A percentile compares a stretch with the other conserved stretches of the same genome.
Conservation (phyloP, 2,888 invertebrate genomes). For the Plagiodera versicolora region DNA sequence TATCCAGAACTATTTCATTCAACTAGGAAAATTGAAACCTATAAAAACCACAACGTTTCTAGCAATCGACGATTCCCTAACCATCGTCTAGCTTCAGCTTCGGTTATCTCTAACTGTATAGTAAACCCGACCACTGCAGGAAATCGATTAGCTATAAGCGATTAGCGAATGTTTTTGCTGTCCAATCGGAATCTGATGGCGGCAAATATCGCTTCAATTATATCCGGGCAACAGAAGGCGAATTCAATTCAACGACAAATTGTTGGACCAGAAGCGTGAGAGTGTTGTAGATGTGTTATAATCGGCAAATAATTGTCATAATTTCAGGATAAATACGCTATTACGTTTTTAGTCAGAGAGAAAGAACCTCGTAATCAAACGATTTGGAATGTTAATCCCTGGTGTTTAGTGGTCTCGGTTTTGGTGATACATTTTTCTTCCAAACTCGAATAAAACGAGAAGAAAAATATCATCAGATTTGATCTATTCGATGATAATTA, state of each 20-base stretch:
- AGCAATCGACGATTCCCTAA: not conserved
- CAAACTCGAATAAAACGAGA: no score
- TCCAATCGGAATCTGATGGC: not conserved
- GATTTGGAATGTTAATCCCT: no score
- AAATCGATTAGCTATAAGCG: not conserved
- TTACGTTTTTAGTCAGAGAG: no score
- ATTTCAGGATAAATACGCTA: no score
- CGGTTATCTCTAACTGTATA: not conserved
- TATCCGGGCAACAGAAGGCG: constrained; percentile 37
- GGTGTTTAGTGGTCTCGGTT: no score
- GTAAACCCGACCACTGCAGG: not conserved
- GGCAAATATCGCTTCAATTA: constrained; percentile 39
- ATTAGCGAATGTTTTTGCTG: not conserved
- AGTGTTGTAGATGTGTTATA: constrained; percentile 21
- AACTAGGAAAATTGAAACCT: not conserved
- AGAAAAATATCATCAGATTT: no score
- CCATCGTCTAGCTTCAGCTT: not conserved
- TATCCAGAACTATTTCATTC: not conserved
- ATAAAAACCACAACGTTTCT: not conserved
- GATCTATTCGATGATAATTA: no score
- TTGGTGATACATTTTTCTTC: no score
- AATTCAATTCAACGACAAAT: constrained; percentile 41
- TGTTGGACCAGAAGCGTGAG: constrained; percentile 21
- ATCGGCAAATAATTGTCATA: constrained; percentile 19
- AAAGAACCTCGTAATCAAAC: no score